Conservation (phyloP, 2,888 invertebrate genomes). For the Barypeithes pellucidus region DNA sequence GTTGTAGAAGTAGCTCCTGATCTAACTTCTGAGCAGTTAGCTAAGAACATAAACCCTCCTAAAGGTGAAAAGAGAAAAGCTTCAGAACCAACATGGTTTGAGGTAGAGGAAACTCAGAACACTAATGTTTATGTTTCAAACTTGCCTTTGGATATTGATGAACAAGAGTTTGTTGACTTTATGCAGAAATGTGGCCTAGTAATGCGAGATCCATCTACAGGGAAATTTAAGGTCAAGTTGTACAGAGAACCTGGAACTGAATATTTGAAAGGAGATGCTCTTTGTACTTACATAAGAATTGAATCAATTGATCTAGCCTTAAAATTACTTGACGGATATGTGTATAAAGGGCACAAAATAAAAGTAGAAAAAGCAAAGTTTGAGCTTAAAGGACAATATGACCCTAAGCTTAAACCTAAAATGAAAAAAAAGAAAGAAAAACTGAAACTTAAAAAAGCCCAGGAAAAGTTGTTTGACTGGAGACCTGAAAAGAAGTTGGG, state of each 20-base stretch:
- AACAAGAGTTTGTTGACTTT: conserved; percentile 83
- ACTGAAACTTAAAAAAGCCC: conserved; percentile 92
- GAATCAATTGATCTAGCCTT: conserved; percentile 96
- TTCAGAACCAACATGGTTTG: conserved; percentile 86
- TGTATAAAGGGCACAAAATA: conserved; percentile 85
- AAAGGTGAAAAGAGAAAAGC: conserved; percentile 72
- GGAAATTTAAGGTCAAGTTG: conserved; percentile 74
- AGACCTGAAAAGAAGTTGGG: conserved; percentile 92
- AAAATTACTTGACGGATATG: conserved; percentile 91
- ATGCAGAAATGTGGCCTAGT: conserved; percentile 98
- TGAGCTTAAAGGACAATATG: conserved; percentile 93
- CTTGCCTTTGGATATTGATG: conserved; percentile 89
- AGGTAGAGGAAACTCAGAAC: conserved; percentile 88
- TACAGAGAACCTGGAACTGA: conserved; percentile 88
- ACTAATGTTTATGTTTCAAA: conserved; percentile 97
- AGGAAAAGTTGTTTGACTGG: conserved; percentile 97
- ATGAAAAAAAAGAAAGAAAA: conserved; percentile 91
- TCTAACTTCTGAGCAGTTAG: conserved; percentile 31
- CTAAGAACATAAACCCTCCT: conserved; percentile 60
- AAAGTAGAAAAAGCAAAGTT: conserved; percentile 95
- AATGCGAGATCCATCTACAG: conserved; percentile 74
- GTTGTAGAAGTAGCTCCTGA: neutral
- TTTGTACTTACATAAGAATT: conserved; percentile 95
- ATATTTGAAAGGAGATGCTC: conserved; percentile 94
- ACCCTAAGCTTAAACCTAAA: conserved; percentile 93